phyloP scores from a whole-genome alignment of 1,140 invertebrate genomes.

The Holcopasites calliopsidis region DNA sequence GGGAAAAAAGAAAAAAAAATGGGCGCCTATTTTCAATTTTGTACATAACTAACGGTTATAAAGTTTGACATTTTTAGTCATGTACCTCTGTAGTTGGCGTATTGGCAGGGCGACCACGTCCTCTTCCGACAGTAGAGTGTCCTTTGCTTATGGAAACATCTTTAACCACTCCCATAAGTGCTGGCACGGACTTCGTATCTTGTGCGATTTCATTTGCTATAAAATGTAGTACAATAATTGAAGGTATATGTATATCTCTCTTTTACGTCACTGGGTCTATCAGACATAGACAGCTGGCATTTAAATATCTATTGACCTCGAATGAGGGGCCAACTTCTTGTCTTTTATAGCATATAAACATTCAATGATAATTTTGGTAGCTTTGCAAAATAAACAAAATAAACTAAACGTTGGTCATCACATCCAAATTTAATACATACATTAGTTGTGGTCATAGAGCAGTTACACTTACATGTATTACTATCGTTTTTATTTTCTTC shows the following conservation, averaged over 20 bases:
- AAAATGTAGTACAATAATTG: conserved; percentile 19
- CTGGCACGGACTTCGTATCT: conserved; percentile 52
- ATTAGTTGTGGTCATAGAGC: background rate
- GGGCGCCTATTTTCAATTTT: background rate
- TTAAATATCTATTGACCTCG: no score
- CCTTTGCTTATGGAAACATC: conserved; percentile 62
- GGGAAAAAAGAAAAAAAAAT: conserved; percentile 1
- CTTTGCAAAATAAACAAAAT: background rate
- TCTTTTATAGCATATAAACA: no score
- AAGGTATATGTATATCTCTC: background rate
- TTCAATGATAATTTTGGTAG: no score
- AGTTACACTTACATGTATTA: conserved; percentile 58
- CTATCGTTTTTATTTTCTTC: conserved; percentile 58
- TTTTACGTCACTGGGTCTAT: no score
- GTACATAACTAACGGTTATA: background rate
- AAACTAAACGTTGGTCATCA: no score
- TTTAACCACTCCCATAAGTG: conserved; percentile 61
- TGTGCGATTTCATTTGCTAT: conserved; percentile 54
- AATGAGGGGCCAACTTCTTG: no score
- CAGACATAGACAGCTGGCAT: no score
- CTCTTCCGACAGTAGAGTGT: conserved; percentile 57
- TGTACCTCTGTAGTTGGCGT: conserved; percentile 75
- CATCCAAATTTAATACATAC: no score
- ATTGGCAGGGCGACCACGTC: conserved; percentile 60
- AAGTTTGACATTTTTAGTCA: conserved; percentile 51